Evolutionary conservation across 2,797 vertebrate genomes (phyloP).

Genomic region (Tenualosa ilisha): DNA sequence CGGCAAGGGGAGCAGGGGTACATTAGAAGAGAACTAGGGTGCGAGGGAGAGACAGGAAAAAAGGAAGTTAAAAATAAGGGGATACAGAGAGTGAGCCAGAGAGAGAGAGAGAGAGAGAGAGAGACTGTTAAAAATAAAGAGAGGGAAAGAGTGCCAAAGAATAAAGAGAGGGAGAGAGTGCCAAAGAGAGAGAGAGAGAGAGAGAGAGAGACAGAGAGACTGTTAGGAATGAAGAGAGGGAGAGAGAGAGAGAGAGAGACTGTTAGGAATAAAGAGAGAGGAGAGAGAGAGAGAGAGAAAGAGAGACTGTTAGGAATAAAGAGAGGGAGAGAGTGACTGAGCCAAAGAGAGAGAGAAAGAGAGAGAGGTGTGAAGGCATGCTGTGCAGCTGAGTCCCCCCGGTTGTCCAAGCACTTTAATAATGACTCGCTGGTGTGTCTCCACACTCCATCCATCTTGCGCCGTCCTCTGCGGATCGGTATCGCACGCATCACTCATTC

Average conservation of each 20-base stretch:
- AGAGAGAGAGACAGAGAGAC: neutral
- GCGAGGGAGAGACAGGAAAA: neutral
- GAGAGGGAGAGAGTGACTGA: neutral
- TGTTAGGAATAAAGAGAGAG: neutral
- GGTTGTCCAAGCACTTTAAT: slow-evolving; percentile 29
- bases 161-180: neutral
- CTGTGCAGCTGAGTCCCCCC: neutral
- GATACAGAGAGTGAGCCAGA: neutral
- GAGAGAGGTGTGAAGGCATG: slow-evolving; percentile 23
- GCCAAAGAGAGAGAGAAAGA: neutral
- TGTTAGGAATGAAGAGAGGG: neutral
- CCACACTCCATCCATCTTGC: slow-evolving; percentile 49
- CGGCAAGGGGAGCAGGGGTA: too few species aligned
- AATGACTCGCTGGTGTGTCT: slow-evolving; percentile 33
- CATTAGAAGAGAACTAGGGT: neutral
- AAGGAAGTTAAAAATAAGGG: neutral
- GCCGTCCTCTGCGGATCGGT: slow-evolving; percentile 20
- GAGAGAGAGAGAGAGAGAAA: neutral
- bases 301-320: neutral
- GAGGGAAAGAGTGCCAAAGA: neutral
- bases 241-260: neutral
- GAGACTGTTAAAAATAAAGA: neutral
- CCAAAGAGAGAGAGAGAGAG: neutral
- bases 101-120: neutral
- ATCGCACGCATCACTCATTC: slow-evolving; percentile 56